Conservation (phyloP, 2,797 vertebrate genomes). For the Acanthurus tractus region DNA sequence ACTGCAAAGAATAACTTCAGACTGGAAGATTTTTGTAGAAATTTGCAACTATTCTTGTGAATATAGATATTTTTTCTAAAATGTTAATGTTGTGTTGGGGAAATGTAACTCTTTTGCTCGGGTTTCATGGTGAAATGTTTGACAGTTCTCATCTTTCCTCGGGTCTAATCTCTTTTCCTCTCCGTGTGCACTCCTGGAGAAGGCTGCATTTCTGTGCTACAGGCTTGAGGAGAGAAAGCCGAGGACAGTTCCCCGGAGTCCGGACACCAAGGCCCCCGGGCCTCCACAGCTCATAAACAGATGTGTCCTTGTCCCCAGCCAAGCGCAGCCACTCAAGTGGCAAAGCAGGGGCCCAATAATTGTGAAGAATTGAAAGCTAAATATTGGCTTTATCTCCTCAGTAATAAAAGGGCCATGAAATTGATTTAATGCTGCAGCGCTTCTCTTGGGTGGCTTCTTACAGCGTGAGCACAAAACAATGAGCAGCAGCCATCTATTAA, state of each 20-base stretch:
- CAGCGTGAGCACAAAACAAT: conserved; percentile 87
- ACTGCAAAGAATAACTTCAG: neutral
- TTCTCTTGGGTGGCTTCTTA: conserved; percentile 88
- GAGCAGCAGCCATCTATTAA: conserved; percentile 91
- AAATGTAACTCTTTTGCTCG: conserved; percentile 16
- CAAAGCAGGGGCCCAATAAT: conserved; percentile 85
- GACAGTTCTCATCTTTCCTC: conserved; percentile 40
- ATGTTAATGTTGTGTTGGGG: conserved; percentile 11
- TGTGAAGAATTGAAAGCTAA: conserved; percentile 89
- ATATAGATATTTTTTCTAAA: conserved; percentile 20
- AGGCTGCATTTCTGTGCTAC: conserved; percentile 55
- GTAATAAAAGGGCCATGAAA: conserved; percentile 92
- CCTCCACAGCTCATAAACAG: conserved; percentile 82
- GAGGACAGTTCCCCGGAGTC: conserved; percentile 83
- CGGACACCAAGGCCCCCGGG: conserved; percentile 80
- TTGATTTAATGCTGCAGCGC: conserved; percentile 91
- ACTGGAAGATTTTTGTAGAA: neutral
- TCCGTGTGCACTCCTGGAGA: conserved; percentile 55
- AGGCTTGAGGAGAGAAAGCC: conserved; percentile 69
- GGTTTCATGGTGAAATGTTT: conserved; percentile 13
- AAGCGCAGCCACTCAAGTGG: conserved; percentile 85
- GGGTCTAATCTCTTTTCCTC: conserved; percentile 61
- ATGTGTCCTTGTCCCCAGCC: conserved; percentile 86
- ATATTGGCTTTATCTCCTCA: conserved; percentile 87
- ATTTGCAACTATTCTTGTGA: neutral